Base-by-base conservation (phyloP, 2,888 invertebrate genomes). In the Phaedon cochleariae region DNA sequence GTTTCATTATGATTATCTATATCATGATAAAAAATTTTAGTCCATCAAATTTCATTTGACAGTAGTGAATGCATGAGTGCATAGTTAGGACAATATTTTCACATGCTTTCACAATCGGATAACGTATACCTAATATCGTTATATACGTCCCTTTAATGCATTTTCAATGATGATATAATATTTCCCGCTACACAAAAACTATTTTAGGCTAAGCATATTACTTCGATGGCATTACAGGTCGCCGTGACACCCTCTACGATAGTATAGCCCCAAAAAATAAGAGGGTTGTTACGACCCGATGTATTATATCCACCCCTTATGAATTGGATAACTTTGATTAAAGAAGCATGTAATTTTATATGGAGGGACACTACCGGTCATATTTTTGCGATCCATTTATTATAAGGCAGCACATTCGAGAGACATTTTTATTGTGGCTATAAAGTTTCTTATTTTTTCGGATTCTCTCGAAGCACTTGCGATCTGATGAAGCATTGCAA, bases 311-410 rank as follows among this genome's bases (percentile, higher is more conserved):
- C 64, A 59, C 69, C 69, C 65, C 65, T 58, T 55, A 55, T 64
- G 64, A 62, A 67, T 67, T 67, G 70, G 65, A 65, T 67, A 67
- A 67, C 62, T 70, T 57, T 65, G 67, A 69, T 65, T 67, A 67
- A 62, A 65, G 65, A 69, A 69, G 69, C 69, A 59, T 65, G 65
- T 67, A 67, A 69, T 69, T 69, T 60, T 57, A 58, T 65, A 65
- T 53, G 58, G 26, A 52, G 69, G 69, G 65, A 51, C 55, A 59
- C 63, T 62, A 69, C 67, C 69, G 63, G 64, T 69, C 69, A 64
- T 64, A 66, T 63, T 57, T 66, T 69, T 68, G 64, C 65, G 34
- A 62, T 62, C 55, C 59, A 66, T 62, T 62, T 66, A 55, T 66
- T 41, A 54, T 62, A 62, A 10, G 62, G 41, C 52, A 34, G 59